These are phyloP conservation scores for Acromyrmex charruanus DNA, from an alignment of 1,140 invertebrate species.

Conservation along the genomic window DNA sequence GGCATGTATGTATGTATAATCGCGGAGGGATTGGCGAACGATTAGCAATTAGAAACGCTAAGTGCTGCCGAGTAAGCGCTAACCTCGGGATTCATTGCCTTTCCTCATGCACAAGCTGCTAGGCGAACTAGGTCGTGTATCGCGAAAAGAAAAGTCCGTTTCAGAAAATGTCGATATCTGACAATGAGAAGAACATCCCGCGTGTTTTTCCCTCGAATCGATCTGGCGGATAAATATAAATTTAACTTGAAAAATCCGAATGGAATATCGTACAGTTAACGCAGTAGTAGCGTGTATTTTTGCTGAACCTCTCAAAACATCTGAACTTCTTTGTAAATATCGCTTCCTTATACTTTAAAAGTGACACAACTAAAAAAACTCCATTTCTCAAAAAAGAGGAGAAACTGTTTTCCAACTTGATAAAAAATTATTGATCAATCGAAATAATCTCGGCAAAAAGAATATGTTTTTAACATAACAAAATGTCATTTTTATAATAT, in stretches of 20 bases:
- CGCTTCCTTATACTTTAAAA: no score
- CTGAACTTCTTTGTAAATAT: background rate
- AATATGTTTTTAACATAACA: no score
- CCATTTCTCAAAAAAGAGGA: no score
- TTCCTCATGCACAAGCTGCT: conserved; percentile 8
- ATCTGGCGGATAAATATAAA: conserved; percentile 3
- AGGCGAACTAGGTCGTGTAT: conserved; percentile 34
- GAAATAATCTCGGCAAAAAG: no score
- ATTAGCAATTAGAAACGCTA: conserved; percentile 49
- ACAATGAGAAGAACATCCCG: background rate
- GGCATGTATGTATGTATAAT: conserved; percentile 7
- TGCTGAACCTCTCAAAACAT: background rate
- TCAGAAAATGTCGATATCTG: conserved; percentile 29
- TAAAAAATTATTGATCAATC: no score
- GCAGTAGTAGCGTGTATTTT: background rate
- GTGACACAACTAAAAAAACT: no score
- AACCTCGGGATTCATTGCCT: conserved; percentile 50
- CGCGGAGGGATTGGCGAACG: conserved; percentile 21
- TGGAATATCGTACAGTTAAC: background rate
- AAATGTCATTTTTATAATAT: no score
- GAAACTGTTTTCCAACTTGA: no score
- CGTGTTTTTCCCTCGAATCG: background rate
- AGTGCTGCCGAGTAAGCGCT: conserved; percentile 3
- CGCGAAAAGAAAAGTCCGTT: conserved; percentile 4
- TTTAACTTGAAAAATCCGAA: background rate